Evolutionary conservation across 1,140 invertebrate species (phyloP), one percentile per base, ranked within the genome.

Genomic region (Alviniconcha marisindica): DNA sequence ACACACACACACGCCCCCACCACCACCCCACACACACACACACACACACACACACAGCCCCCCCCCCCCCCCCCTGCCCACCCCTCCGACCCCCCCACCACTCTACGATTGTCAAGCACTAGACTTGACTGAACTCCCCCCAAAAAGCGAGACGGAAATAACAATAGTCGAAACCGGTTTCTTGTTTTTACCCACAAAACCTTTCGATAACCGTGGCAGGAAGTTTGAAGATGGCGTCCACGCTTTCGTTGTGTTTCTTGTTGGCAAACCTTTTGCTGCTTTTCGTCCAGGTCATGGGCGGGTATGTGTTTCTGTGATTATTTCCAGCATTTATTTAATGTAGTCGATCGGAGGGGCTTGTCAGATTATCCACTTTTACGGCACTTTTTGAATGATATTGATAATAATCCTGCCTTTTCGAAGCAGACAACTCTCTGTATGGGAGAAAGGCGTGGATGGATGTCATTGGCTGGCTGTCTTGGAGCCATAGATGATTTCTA

Each of bases 221-320:
- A 83, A 85, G 77, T 83, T 82, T 87, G 89, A 90, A 89, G 38
- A 91, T 91, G 90, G 90, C 90, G 87, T 87, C 89, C 71, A 69
- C 84, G 69, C 83, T 86, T 69, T n/a, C 78, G 18, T 85, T 84
- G 79, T 76, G 71, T 42, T 66, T 87, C 63, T n/a, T 89, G 38
- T 51, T 71, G n/a, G 42, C 83, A 4, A 87, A 82, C 74, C 79
- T 90, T 83, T 83, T 89, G 44, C 21, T 90, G 42, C 33, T 90
- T 71, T 83, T 89, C 31, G 74, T 89, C 63, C 87, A 90, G 82
- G 86, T 89, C 86, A 60, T 91, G 38, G 90, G 84, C 51, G 90
- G 90, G 90, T 91, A 87, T 81, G 83, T 84, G 12, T 7, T 54
- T 60, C 81, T 40, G 76, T 76, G 77, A 48, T 63, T 76, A 51